phyloP scores from a whole-genome alignment of 2,113 vertebrate species.

The Apistogramma diplotaenia region DNA sequence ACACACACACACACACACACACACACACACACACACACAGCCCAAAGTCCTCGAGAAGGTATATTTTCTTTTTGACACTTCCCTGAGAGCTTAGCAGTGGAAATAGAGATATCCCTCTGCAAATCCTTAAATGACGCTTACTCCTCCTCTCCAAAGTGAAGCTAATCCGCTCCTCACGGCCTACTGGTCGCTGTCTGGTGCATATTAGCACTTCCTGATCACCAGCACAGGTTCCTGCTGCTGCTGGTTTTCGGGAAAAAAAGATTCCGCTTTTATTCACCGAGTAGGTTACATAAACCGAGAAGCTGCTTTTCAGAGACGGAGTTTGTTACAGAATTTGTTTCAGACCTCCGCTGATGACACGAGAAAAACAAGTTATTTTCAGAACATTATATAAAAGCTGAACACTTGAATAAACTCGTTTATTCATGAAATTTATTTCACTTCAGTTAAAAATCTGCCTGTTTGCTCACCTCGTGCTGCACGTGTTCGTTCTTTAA shows the following conservation, averaged over 20 bases:
- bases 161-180: slow-evolving; percentile 53
- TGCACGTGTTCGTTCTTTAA: background rate
- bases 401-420: background rate
- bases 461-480: background rate
- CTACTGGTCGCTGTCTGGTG: slow-evolving; percentile 42
- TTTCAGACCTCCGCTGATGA: background rate
- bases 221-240: slow-evolving; percentile 31
- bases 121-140: slow-evolving; percentile 57
- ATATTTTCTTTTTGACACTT: slow-evolving; percentile 39
- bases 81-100: slow-evolving; percentile 36
- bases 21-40: background rate
- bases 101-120: slow-evolving; percentile 54
- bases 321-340: slow-evolving; percentile 1
- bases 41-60: slow-evolving; percentile 12
- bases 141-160: slow-evolving; percentile 53
- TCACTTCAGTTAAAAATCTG: background rate
- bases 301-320: slow-evolving; percentile 18
- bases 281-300: slow-evolving; percentile 24
- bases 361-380: background rate
- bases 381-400: background rate
- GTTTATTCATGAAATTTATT: background rate
- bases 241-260: slow-evolving; percentile 4
- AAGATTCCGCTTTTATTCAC: background rate
- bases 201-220: slow-evolving; percentile 40
- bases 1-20: background rate